These are phyloP conservation scores for Apolygus lucorum DNA, from an alignment of 1,140 invertebrate species.

Conservation along the genomic window DNA sequence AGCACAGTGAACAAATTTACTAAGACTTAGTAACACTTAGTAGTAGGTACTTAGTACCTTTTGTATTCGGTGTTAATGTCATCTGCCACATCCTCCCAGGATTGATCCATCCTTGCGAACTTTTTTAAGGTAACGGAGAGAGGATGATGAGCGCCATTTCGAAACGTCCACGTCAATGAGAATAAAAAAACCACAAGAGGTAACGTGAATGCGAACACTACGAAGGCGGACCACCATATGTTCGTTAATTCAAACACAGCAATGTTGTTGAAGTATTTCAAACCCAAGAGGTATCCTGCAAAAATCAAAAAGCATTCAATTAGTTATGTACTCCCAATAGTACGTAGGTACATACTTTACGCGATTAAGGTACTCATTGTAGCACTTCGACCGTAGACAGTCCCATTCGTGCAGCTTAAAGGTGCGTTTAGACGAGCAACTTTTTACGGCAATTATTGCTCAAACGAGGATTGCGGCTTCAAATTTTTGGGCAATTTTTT, in stretches of 20 bases:
- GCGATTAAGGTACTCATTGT: too few relatives aligned
- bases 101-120: constrained; percentile 50
- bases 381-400: too few relatives aligned
- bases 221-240: constrained; percentile 39
- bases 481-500: too few relatives aligned
- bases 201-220: constrained; percentile 37
- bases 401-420: too few relatives aligned
- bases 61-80: constrained; percentile 64
- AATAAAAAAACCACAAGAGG: constrained; percentile 44
- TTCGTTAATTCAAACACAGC: constrained; percentile 39
- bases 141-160: constrained; percentile 65
- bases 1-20: too few relatives aligned
- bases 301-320: neutral
- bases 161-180: constrained; percentile 39
- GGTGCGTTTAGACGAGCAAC: too few relatives aligned
- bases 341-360: too few relatives aligned
- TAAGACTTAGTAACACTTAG: too few relatives aligned
- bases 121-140: constrained; percentile 54
- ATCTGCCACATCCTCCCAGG: constrained; percentile 57
- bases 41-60: too few relatives aligned
- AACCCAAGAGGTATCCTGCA: constrained; percentile 51
- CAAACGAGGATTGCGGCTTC: too few relatives aligned
- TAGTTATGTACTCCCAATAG: neutral
- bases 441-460: too few relatives aligned
- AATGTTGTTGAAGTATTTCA: constrained; percentile 38